A percentile compares a stretch with the other conserved stretches of the same genome.
Conservation (phyloP, 2,113 vertebrate genomes). For the Tyrannus savana region DNA sequence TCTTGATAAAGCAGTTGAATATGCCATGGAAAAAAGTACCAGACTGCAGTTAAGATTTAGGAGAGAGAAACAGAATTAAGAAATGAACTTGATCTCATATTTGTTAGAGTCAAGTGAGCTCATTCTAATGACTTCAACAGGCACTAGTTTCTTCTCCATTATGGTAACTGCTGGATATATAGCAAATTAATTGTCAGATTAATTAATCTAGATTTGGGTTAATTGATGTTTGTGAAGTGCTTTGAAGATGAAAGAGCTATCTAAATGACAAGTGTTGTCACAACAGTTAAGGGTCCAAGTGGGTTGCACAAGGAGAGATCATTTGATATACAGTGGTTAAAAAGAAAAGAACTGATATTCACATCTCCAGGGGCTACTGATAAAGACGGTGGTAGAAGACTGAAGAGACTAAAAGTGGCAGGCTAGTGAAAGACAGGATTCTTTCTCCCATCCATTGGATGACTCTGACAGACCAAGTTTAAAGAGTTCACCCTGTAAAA, state of each 20-base stretch:
- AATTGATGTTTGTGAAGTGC: slow-evolving; percentile 30
- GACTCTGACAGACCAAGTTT: not conserved
- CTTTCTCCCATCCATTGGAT: not conserved
- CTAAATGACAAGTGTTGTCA: slow-evolving; percentile 5
- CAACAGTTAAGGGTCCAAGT: slow-evolving; percentile 1
- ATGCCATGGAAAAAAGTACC: not conserved
- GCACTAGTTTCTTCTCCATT: not conserved
- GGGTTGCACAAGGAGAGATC: not conserved
- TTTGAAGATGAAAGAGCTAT: slow-evolving; percentile 54
- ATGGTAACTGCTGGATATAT: not conserved
- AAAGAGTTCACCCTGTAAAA: not conserved
- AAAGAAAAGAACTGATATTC: not conserved
- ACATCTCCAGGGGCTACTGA: not conserved
- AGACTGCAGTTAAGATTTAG: not conserved
- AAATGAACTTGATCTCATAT: not conserved
- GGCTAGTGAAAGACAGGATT: not conserved
- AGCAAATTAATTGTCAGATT: slow-evolving; percentile 16
- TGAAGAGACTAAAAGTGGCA: not conserved
- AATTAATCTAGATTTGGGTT: slow-evolving; percentile 48
- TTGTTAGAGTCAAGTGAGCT: not conserved
- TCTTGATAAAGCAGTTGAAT: not conserved
- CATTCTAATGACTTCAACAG: not conserved
- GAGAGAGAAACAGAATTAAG: not conserved
- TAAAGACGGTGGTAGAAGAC: not conserved
- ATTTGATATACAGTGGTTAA: not conserved